Percentiles rank a stretch among this genome's conserved stretches.
Evolutionary conservation across 2,797 vertebrate genomes (phyloP).

Genomic region (Mus spretus): DNA sequence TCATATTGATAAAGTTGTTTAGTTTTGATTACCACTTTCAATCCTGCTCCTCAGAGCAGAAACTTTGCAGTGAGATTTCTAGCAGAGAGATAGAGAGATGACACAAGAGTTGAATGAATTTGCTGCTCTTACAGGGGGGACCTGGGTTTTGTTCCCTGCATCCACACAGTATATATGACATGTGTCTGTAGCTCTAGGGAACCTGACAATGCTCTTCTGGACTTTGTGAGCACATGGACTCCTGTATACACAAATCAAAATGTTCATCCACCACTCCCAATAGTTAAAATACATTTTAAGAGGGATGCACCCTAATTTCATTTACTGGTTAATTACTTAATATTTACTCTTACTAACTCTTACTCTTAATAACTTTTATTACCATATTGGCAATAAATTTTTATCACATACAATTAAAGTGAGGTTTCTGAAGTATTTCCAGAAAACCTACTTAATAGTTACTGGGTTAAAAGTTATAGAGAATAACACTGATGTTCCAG

Average conservation of each 20-base stretch:
- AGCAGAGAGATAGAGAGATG: neutral
- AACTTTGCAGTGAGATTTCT: neutral
- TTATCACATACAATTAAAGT: neutral
- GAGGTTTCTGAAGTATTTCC: neutral
- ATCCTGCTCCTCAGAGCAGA: slow-evolving; percentile 36
- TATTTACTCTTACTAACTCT: neutral
- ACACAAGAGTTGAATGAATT: neutral
- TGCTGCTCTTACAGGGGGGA: neutral
- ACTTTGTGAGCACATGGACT: neutral
- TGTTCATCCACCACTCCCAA: neutral
- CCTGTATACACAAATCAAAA: neutral
- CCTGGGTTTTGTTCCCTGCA: neutral
- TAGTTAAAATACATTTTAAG: neutral
- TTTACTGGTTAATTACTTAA: neutral
- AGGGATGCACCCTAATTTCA: neutral
- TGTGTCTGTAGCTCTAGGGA: neutral
- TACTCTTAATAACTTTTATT: neutral
- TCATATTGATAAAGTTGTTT: slow-evolving; percentile 32
- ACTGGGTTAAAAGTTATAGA: neutral
- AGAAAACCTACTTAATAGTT: neutral
- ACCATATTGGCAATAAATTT: neutral
- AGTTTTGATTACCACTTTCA: slow-evolving; percentile 3
- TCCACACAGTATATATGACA: neutral
- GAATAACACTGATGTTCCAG: neutral
- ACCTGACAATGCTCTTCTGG: too few relatives aligned